Percentiles rank a stretch among this genome's conserved stretches.
Conservation (phyloP, 2,797 vertebrate genomes). For the Acanthurus leucopareius region DNA sequence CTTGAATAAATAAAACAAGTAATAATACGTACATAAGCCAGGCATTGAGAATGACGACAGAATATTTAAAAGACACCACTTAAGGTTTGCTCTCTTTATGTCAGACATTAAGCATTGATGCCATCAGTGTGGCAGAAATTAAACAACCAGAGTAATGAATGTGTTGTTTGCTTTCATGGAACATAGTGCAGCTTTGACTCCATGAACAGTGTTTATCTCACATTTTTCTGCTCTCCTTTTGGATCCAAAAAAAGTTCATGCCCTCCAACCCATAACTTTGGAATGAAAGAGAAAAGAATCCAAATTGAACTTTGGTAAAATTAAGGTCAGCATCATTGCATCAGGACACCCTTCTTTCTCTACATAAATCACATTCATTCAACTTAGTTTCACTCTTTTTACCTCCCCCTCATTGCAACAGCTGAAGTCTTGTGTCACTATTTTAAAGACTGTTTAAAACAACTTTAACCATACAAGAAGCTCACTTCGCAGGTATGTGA, state of each 20-base stretch:
- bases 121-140: constrained; percentile 46
- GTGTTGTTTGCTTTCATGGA: constrained; percentile 46
- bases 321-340: too few species aligned
- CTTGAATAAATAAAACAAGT: constrained; percentile 16
- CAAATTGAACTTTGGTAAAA: too few species aligned
- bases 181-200: constrained; percentile 9
- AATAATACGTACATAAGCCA: constrained; percentile 11
- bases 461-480: constrained; percentile 19
- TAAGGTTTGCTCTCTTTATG: constrained; percentile 11
- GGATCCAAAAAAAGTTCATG: too few species aligned
- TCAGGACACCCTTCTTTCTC: too few species aligned
- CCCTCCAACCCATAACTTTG: too few species aligned
- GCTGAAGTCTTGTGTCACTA: constrained; percentile 35
- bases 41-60: neutral
- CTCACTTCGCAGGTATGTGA: constrained; percentile 32
- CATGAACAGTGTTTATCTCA: too few species aligned
- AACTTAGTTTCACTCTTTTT: too few species aligned
- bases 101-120: constrained; percentile 19
- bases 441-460: constrained; percentile 18
- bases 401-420: constrained; percentile 1
- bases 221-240: too few species aligned
- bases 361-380: too few species aligned
- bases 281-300: too few species aligned
- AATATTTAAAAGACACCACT: constrained; percentile 6
- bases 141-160: constrained; percentile 58